Percentiles rank a stretch among this genome's conserved stretches.
These are phyloP conservation scores for Papio anubis DNA, from an alignment of 2,113 vertebrate species.

Conservation along the genomic window DNA sequence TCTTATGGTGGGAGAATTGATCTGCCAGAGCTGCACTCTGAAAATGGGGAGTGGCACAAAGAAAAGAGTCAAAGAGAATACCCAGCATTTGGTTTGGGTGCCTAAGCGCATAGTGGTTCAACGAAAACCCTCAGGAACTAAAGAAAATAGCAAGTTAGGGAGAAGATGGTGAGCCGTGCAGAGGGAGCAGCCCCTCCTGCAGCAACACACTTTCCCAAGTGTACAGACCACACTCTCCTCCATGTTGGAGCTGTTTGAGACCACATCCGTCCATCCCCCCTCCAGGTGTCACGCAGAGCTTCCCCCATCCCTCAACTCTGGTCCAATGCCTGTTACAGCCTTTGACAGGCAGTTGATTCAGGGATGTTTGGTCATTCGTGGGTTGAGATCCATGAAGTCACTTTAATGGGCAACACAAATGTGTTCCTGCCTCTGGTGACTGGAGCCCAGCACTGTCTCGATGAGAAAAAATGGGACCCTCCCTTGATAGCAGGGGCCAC, in stretches of 20 bases:
- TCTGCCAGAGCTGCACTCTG: not conserved
- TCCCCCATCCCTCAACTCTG: not conserved
- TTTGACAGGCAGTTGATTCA: not conserved
- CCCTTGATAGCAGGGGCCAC: not conserved
- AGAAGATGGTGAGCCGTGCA: not conserved
- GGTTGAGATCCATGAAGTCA: not conserved
- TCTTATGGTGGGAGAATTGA: rapidly evolving
- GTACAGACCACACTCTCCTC: not conserved
- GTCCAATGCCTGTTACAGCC: not conserved
- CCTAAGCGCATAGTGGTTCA: not conserved
- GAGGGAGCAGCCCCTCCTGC: not conserved
- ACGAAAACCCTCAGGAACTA: not conserved
- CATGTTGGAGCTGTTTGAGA: not conserved
- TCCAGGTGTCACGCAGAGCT: not conserved
- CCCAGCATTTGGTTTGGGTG: too few species aligned
- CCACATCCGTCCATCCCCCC: rapidly evolving
- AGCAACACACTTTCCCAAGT: not conserved
- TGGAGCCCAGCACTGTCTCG: not conserved
- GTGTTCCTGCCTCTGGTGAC: too few species aligned
- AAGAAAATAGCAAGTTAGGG: not conserved
- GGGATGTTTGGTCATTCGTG: not conserved
- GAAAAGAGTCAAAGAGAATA: not conserved
- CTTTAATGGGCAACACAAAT: not conserved
- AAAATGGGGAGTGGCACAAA: not conserved
- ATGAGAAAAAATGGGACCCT: rapidly evolving